Evolutionary conservation across 2,888 invertebrate species (phyloP).

Genomic region (Heliothis peltigera): DNA sequence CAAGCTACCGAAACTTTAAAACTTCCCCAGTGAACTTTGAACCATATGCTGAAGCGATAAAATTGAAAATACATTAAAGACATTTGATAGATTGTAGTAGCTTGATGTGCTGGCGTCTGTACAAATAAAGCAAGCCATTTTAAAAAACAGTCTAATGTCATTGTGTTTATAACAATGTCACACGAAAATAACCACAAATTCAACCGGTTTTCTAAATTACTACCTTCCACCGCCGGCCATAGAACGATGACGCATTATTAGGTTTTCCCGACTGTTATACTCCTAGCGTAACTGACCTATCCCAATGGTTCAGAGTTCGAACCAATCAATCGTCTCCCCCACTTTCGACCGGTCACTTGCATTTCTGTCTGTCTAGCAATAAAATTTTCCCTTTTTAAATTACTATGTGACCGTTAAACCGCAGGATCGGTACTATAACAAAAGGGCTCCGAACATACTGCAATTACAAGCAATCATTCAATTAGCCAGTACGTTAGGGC

Average conservation of each 20-base stretch:
- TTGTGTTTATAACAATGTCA: slow-evolving; percentile 16
- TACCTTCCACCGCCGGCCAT: neutral
- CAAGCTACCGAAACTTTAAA: too few species aligned
- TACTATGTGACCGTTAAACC: slow-evolving; percentile 73
- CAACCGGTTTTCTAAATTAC: slow-evolving; percentile 24
- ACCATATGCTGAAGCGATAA: too few species aligned
- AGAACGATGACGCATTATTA: slow-evolving; percentile 16
- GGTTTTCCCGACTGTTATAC: slow-evolving; percentile 26
- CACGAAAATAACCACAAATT: neutral
- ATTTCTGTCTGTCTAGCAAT: slow-evolving; percentile 40
- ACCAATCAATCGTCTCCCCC: slow-evolving; percentile 28
- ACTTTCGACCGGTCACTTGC: slow-evolving; percentile 17
- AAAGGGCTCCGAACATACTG: slow-evolving; percentile 67
- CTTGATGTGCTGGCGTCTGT: too few species aligned
- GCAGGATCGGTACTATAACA: slow-evolving; percentile 72
- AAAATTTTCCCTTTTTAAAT: slow-evolving; percentile 54
- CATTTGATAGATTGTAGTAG: too few species aligned
- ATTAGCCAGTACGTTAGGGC: slow-evolving; percentile 72
- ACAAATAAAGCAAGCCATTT: neutral
- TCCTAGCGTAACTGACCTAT: slow-evolving; percentile 55
- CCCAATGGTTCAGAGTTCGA: slow-evolving; percentile 34
- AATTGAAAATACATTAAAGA: too few species aligned
- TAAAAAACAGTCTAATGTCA: slow-evolving; percentile 13
- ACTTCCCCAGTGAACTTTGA: too few species aligned
- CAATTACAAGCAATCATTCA: slow-evolving; percentile 83